Percentiles rank a stretch among this genome's conserved stretches.
phyloP scores from a whole-genome alignment of 2,888 invertebrate genomes.

The Stenoptilia bipunctidactyla region DNA sequence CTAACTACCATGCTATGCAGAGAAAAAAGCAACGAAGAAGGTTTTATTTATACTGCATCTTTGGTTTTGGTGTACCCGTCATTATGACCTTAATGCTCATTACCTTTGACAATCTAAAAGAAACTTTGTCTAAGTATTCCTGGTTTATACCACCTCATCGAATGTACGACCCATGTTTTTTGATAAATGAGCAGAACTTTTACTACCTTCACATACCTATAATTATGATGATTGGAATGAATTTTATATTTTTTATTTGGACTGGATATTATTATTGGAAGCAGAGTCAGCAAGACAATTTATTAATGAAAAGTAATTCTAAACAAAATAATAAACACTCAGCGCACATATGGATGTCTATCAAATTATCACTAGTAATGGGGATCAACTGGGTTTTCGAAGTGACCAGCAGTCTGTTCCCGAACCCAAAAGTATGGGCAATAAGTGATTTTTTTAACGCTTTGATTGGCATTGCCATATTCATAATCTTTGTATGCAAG shows the following conservation, averaged over 20 bases:
- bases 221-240: too few species aligned
- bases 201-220: too few species aligned
- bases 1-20: slow-evolving; percentile 12
- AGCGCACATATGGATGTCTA: slow-evolving; percentile 36
- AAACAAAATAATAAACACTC: slow-evolving; percentile 7
- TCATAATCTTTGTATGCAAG: slow-evolving; percentile 53
- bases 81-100: slow-evolving; percentile 28
- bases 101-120: slow-evolving; percentile 23
- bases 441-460: slow-evolving; percentile 18
- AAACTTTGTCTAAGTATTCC: too few species aligned
- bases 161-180: too few species aligned
- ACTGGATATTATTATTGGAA: too few species aligned
- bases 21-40: slow-evolving; percentile 32
- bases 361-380: slow-evolving; percentile 55
- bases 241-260: too few species aligned
- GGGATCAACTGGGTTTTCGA: slow-evolving; percentile 55
- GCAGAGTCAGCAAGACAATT: too few species aligned
- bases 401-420: slow-evolving; percentile 34
- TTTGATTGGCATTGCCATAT: slow-evolving; percentile 43
- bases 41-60: slow-evolving; percentile 43
- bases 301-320: too few species aligned
- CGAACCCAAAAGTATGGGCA: slow-evolving; percentile 30
- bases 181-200: too few species aligned
- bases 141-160: too few species aligned
- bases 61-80: slow-evolving; percentile 43